Evolutionary conservation across 2,888 invertebrate genomes (phyloP).

Genomic region (Bellardia bayeri): DNA sequence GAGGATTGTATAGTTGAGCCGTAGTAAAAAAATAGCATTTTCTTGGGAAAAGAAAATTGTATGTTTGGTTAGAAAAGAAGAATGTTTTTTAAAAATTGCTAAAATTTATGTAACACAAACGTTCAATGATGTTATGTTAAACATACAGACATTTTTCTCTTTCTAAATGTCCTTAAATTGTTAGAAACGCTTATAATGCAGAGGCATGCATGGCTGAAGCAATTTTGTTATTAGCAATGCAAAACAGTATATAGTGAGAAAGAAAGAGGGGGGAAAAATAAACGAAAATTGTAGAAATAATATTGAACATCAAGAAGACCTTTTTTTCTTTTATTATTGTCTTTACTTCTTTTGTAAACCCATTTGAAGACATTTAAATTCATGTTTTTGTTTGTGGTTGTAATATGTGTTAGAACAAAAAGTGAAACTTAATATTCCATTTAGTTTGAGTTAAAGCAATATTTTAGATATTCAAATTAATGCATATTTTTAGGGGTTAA

Average conservation of each 20-base stretch:
- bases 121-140: slow-evolving; percentile 53
- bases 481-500: slow-evolving; percentile 25
- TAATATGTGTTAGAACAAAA: neutral
- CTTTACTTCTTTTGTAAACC: slow-evolving; percentile 5
- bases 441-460: neutral
- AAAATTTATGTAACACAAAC: slow-evolving; percentile 60
- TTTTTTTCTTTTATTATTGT: neutral
- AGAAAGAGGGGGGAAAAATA: neutral
- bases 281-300: slow-evolving; percentile 14
- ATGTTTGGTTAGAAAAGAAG: neutral
- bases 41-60: neutral
- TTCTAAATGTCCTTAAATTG: neutral
- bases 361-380: slow-evolving; percentile 51
- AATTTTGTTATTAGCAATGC: slow-evolving; percentile 22
- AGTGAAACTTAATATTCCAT: neutral
- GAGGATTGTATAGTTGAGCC: slow-evolving; percentile 29
- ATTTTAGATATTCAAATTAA: neutral
- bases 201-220: slow-evolving; percentile 12
- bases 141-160: neutral
- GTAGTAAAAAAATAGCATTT: slow-evolving; percentile 18
- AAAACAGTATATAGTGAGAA: neutral
- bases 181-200: neutral
- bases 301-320: slow-evolving; percentile 46
- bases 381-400: slow-evolving; percentile 24
- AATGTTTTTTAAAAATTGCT: slow-evolving; percentile 50